Evolutionary conservation across 2,113 vertebrate species (phyloP).

Genomic region (Dermatemys mawii): DNA sequence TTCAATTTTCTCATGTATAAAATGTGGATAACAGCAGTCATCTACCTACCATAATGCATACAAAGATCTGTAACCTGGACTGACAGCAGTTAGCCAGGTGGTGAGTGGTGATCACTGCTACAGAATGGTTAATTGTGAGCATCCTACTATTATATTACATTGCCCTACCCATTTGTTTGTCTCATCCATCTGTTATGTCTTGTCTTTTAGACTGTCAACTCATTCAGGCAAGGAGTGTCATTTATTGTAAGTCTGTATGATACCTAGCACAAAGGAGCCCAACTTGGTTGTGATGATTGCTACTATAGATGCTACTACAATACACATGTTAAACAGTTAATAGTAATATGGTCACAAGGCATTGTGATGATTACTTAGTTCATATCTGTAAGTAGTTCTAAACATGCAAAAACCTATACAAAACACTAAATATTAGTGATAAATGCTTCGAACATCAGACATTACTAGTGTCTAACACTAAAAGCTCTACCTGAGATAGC

Average conservation of each 20-base stretch:
- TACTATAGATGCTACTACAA: background rate
- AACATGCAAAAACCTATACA: background rate
- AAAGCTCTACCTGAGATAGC: background rate
- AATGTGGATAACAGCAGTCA: background rate
- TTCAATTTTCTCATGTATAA: background rate
- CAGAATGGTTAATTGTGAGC: accelerated
- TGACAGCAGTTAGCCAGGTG: background rate
- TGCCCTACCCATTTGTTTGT: background rate
- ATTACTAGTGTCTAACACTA: background rate
- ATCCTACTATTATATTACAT: background rate
- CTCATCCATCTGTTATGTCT: background rate
- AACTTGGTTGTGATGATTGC: background rate
- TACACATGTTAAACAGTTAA: background rate
- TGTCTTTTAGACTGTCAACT: background rate
- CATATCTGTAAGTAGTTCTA: background rate
- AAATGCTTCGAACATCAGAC: background rate
- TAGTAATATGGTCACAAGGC: background rate
- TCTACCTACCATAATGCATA: background rate
- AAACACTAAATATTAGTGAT: background rate
- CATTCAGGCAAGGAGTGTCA: accelerated
- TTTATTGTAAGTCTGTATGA: background rate
- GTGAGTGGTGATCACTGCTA: background rate
- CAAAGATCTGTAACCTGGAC: background rate
- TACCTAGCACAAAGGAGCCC: background rate
- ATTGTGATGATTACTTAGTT: background rate